phyloP scores from a whole-genome alignment of 2,888 invertebrate genomes.

The Ormyrus rosae region DNA sequence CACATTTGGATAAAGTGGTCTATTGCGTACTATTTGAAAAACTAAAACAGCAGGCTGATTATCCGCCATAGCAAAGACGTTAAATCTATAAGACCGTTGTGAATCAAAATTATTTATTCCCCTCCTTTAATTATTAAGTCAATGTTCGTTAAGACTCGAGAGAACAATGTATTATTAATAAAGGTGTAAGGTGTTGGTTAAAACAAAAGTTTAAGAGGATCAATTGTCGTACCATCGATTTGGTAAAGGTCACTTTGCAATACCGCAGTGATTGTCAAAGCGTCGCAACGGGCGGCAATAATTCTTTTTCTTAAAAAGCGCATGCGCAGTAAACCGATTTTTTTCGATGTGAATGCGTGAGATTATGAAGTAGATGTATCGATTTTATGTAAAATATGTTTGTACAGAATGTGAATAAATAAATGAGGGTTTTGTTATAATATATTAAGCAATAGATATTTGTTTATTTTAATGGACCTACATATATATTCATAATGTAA shows the following conservation, averaged over 20 bases:
- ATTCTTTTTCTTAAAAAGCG: conserved; percentile 29
- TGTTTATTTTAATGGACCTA: conserved; percentile 2
- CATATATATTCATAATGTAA: no score
- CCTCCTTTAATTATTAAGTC: conserved; percentile 50
- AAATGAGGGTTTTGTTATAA: conserved; percentile 72
- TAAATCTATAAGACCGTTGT: conserved; percentile 53
- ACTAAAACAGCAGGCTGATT: conserved; percentile 44
- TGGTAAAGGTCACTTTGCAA: conserved; percentile 1
- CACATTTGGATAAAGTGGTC: no score
- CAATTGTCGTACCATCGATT: conserved; percentile 22
- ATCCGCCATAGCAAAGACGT: conserved; percentile 52
- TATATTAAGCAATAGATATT: conserved; percentile 49
- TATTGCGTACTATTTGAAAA: no score
- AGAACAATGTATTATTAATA: conserved; percentile 50
- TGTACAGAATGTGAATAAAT: conserved; percentile 75
- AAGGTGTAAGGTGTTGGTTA: conserved; percentile 54
- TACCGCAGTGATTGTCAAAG: not conserved
- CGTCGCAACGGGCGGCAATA: conserved; percentile 17
- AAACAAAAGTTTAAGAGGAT: conserved; percentile 42
- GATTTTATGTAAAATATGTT: conserved; percentile 74
- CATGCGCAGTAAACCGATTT: conserved; percentile 36
- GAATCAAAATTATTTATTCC: conserved; percentile 57
- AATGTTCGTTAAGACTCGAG: conserved; percentile 43
- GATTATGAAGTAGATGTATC: conserved; percentile 61
- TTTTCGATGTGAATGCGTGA: conserved; percentile 56